Percentiles rank a stretch among this genome's conserved stretches.
These are phyloP conservation scores for Lithophane ornitopus DNA, from an alignment of 2,888 invertebrate species.

Conservation along the genomic window DNA sequence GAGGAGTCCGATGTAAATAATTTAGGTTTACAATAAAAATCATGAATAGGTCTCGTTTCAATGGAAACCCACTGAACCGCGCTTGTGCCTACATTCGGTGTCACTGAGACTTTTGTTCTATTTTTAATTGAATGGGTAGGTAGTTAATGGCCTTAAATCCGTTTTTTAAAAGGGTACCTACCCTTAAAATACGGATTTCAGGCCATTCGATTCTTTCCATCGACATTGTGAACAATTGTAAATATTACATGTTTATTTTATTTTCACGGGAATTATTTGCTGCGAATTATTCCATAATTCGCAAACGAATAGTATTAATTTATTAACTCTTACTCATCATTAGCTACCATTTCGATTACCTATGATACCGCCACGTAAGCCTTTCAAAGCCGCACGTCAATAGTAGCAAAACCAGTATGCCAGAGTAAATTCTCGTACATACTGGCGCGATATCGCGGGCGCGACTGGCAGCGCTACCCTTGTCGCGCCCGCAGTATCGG, in stretches of 20 bases:
- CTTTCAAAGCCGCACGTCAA: neutral
- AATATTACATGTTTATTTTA: neutral
- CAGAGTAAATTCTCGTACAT: too few relatives aligned
- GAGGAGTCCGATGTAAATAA: conserved; percentile 8
- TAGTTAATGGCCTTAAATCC: neutral
- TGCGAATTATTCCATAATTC: neutral
- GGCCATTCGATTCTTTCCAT: too few relatives aligned
- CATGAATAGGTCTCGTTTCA: conserved; percentile 24
- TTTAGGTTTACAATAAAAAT: conserved; percentile 11
- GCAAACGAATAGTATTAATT: neutral
- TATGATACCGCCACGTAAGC: neutral
- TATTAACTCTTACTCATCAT: neutral
- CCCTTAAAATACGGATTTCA: too few relatives aligned
- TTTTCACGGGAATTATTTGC: neutral
- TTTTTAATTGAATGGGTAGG: conserved; percentile 21
- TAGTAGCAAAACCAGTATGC: neutral
- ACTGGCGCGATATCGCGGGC: too few relatives aligned
- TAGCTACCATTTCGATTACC: neutral
- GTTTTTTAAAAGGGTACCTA: too few relatives aligned
- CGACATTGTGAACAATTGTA: neutral
- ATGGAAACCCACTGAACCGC: conserved; percentile 32
- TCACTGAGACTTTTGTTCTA: conserved; percentile 21
- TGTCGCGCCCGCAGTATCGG: too few relatives aligned
- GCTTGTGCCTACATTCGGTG: neutral
- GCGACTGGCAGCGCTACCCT: too few relatives aligned